Evolutionary conservation across 2,888 invertebrate genomes (phyloP).

Genomic region (Polymixis flavicincta): DNA sequence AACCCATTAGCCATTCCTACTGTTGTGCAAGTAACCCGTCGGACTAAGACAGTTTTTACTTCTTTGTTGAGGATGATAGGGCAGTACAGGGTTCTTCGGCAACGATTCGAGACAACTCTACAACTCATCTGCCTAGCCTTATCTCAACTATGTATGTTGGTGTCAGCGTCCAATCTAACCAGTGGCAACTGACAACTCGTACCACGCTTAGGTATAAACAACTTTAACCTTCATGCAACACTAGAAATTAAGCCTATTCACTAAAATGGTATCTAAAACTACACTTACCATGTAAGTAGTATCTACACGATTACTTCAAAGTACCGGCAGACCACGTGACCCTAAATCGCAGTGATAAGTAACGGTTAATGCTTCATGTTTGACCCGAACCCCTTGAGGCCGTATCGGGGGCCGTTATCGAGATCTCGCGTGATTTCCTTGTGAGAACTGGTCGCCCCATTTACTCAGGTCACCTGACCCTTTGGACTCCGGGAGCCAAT

Average conservation of each 20-base stretch:
- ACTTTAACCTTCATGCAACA: neutral
- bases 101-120: neutral
- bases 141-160: neutral
- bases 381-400: conserved; percentile 43
- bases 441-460: conserved; percentile 71
- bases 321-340: conserved; percentile 12
- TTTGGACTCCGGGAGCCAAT: conserved; percentile 60
- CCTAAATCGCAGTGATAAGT: conserved; percentile 42
- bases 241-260: neutral
- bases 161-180: neutral
- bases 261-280: neutral
- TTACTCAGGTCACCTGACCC: conserved; percentile 74
- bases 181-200: neutral
- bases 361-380: conserved; percentile 42
- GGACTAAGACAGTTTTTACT: neutral
- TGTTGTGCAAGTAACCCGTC: too few species aligned
- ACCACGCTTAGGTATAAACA: neutral
- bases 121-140: neutral
- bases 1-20: too few species aligned
- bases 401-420: conserved; percentile 69
- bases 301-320: conserved; percentile 1
- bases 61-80: neutral
- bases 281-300: neutral
- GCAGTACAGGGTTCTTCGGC: neutral
- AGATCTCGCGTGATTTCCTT: conserved; percentile 74